Conservation (phyloP, 2,797 vertebrate genomes). For the Myotis planiceps region DNA sequence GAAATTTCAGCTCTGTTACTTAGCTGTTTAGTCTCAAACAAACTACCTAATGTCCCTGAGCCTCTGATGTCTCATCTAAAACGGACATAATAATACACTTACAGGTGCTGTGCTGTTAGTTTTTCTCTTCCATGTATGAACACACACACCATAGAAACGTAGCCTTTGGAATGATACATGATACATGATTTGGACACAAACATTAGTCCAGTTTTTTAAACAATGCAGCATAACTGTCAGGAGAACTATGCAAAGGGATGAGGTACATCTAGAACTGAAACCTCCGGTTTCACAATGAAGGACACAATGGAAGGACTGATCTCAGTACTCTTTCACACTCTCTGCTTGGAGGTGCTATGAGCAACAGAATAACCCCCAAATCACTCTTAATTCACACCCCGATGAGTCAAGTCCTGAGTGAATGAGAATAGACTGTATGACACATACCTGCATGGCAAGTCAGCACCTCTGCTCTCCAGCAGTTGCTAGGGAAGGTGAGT, state of each 20-base stretch:
- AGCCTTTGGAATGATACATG: background rate
- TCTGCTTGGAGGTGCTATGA: conserved; percentile 32
- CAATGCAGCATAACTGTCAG: background rate
- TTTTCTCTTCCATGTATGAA: background rate
- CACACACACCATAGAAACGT: background rate
- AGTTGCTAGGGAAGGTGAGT: background rate
- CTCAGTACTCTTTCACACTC: background rate
- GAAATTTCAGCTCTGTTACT: background rate
- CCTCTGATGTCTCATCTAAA: background rate
- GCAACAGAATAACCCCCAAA: background rate
- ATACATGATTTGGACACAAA: background rate
- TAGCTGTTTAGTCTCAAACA: background rate
- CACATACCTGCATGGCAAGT: background rate
- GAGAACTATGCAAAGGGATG: background rate
- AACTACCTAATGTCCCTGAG: background rate
- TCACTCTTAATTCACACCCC: background rate
- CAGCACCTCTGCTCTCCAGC: background rate
- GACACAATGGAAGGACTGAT: background rate
- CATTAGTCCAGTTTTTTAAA: background rate
- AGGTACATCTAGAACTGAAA: background rate
- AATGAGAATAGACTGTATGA: background rate
- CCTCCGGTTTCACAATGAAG: background rate
- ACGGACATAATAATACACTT: background rate
- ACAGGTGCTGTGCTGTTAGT: background rate
- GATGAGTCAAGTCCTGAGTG: background rate